Percentiles rank a stretch among this genome's conserved stretches.
These are phyloP conservation scores for Heloderma charlesbogerti DNA, from an alignment of 2,113 vertebrate genomes.

Conservation along the genomic window DNA sequence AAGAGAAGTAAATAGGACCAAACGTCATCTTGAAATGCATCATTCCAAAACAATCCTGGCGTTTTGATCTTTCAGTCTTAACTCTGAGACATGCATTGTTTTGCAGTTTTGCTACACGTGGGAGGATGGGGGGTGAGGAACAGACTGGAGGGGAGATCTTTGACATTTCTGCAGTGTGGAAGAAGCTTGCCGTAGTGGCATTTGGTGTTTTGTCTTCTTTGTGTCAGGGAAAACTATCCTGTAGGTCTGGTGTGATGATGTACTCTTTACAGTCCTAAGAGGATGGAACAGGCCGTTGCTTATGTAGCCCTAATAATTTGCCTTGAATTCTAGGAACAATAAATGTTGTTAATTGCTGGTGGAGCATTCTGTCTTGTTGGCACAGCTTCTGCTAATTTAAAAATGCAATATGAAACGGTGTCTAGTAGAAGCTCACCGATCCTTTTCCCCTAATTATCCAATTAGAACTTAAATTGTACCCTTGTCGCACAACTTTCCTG, in stretches of 20 bases:
- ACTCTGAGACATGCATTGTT: neutral
- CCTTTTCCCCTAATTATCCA: conserved; percentile 55
- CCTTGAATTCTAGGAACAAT: neutral
- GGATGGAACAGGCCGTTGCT: conserved; percentile 4
- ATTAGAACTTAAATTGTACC: conserved; percentile 48
- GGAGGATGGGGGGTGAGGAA: neutral
- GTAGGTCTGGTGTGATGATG: neutral
- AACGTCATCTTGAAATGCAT: neutral
- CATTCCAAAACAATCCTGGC: neutral
- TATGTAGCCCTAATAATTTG: neutral
- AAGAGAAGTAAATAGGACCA: neutral
- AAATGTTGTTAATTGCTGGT: conserved; percentile 38
- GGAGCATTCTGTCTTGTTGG: neutral
- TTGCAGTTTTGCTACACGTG: conserved; percentile 29
- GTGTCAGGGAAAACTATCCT: neutral
- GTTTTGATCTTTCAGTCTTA: too few species aligned
- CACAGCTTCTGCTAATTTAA: conserved; percentile 37
- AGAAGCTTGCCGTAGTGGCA: neutral
- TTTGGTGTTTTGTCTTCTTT: neutral
- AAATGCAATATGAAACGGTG: conserved; percentile 45
- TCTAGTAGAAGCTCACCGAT: conserved; percentile 34
- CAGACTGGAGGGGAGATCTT: neutral
- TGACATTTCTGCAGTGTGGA: accelerated
- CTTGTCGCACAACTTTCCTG: conserved; percentile 23
- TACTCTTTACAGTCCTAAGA: conserved; percentile 15